Base-by-base conservation (phyloP, 2,797 vertebrate species). In the Scolopax rusticola region DNA sequence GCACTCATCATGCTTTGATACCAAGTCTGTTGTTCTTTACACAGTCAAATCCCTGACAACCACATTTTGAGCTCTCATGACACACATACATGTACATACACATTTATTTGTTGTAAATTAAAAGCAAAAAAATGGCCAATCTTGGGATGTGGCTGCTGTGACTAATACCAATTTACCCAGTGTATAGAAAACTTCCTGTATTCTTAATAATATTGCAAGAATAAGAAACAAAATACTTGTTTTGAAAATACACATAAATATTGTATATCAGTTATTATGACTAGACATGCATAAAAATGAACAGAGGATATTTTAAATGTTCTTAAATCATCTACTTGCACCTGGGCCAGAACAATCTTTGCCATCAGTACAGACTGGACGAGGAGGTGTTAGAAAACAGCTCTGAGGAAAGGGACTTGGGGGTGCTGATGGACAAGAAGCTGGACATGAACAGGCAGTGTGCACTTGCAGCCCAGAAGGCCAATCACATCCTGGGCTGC, bases 1-100 rank as follows among this genome's bases (percentile, higher is more conserved):
- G 1, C 11, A 32, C 1, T 68, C 6, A 25, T 6, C 3, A 5
- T 75, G 6, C 7, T 74, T 63, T 3, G 2, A 27, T 77, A 67
- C 3, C 3, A 50, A 51, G 9, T 19, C 17, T 41, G 11, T 18
- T 2, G 4, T 9, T 74, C 36, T 64, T 74, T 43, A 38, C 3
- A 11, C 15, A 17, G 4, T 7, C 27, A 77, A 61, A 90, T 33
- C 2, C 15, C 15, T 74, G 56, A 54, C 6, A 90, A 23, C 2
- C 18, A 36, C 25, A 23, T 33, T 68, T 5, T 60, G 5, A 32
- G 18, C 3, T 74, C 16, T 77, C n/a, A 59, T 41, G 64, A 61
- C 76, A 73, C n/a, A 54, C 28, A 32, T 38, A 8, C 9, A 59
- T 30, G 5, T 25, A 24, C 11, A 67, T 41, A 27, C 2, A 40